Conservation (phyloP, 2,113 vertebrate genomes). For the Toxotes jaculatrix region DNA sequence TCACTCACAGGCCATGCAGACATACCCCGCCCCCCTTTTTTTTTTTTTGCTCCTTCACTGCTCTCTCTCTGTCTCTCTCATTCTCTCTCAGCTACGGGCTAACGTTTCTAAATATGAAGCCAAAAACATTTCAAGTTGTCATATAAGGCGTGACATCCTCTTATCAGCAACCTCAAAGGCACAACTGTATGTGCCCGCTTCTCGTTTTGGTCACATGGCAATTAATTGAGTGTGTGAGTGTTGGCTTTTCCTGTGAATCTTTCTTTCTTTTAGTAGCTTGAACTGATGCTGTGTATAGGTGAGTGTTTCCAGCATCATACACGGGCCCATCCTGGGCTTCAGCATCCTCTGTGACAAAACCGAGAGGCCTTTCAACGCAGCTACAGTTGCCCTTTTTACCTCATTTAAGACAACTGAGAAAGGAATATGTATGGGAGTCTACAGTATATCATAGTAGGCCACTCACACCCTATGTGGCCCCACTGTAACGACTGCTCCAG, state of each 20-base stretch:
- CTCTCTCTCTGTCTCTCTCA: constrained; percentile 18
- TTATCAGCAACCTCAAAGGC: constrained; percentile 23
- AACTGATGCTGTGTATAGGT: not conserved
- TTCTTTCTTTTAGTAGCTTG: not conserved
- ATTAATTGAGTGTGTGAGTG: not conserved
- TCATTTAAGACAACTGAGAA: constrained; percentile 18
- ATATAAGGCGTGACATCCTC: constrained; percentile 18
- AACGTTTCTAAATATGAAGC: constrained; percentile 9
- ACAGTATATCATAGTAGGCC: constrained; percentile 50
- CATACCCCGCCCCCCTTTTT: constrained; percentile 43
- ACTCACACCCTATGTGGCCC: constrained; percentile 69
- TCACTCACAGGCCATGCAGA: constrained; percentile 37
- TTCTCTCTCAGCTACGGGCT: constrained; percentile 1
- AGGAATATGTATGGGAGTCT: constrained; percentile 20
- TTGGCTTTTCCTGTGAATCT: not conserved
- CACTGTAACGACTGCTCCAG: constrained; percentile 70
- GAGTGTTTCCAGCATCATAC: not conserved
- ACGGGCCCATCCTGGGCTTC: not conserved
- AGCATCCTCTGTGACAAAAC: constrained; percentile 9
- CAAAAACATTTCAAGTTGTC: constrained; percentile 18
- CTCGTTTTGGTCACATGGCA: constrained; percentile 21
- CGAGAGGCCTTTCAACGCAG: not conserved
- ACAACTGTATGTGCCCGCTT: not conserved
- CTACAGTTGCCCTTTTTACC: constrained; percentile 19
- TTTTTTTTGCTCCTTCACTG: constrained; percentile 40